A percentile compares a stretch with the other conserved stretches of the same genome.
phyloP scores from a whole-genome alignment of 2,797 vertebrate species.

The Gymnothorax reevesii region DNA sequence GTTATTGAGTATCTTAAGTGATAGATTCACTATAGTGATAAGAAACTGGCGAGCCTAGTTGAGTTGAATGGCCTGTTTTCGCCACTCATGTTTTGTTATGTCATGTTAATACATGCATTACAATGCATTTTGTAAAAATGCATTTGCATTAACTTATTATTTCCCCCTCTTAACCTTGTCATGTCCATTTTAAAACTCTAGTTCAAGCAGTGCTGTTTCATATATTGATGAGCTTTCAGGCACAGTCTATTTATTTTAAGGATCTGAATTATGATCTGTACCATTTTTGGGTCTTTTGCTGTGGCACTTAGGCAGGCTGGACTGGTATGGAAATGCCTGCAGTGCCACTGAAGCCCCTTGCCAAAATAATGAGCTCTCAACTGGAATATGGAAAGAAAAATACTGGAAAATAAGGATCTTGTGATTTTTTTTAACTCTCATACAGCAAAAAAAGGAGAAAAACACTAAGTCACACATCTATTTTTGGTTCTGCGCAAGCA shows the following conservation, averaged over 20 bases:
- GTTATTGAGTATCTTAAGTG: no score
- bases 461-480: neutral
- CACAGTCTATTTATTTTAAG: neutral
- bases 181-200: neutral
- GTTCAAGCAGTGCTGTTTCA: neutral
- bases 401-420: constrained; percentile 50
- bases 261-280: neutral
- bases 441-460: neutral
- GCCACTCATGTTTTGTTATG: neutral
- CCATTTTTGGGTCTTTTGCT: neutral
- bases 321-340: constrained; percentile 17
- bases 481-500: neutral
- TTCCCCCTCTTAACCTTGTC: neutral
- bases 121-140: neutral
- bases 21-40: no score
- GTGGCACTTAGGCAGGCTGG: constrained; percentile 50
- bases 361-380: constrained; percentile 37
- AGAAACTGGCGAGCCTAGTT: no score
- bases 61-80: no score
- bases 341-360: constrained; percentile 48
- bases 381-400: constrained; percentile 56
- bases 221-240: neutral
- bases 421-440: constrained; percentile 47
- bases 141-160: neutral
- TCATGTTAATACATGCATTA: neutral